A percentile compares a stretch with the other conserved stretches of the same genome.
phyloP scores from a whole-genome alignment of 2,888 invertebrate species.

The Chymomyza procnemis region DNA sequence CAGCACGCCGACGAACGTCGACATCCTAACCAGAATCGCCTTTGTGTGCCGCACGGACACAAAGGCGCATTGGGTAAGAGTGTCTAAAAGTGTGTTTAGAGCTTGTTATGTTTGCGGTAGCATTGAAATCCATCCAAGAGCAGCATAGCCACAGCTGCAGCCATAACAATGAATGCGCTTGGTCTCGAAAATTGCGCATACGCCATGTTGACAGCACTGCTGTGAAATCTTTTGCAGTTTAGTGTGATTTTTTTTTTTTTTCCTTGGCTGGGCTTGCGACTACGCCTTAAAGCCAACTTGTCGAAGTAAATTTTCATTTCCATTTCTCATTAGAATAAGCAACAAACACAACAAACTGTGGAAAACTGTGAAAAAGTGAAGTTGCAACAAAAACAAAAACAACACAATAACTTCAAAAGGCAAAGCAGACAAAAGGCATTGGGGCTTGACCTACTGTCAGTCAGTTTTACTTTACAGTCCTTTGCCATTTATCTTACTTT shows the following conservation, averaged over 20 bases:
- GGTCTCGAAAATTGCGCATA: slow-evolving; percentile 61
- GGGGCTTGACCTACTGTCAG: slow-evolving; percentile 61
- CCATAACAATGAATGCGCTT: not conserved
- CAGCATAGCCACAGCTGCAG: slow-evolving; percentile 50
- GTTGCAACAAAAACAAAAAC: not conserved
- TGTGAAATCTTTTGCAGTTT: not conserved
- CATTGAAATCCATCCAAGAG: slow-evolving; percentile 57
- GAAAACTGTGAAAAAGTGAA: too few relatives aligned
- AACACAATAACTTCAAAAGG: slow-evolving; percentile 13
- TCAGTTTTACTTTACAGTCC: slow-evolving; percentile 28
- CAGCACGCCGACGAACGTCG: not conserved
- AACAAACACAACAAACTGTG: not conserved
- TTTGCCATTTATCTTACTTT: not conserved
- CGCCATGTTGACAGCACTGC: slow-evolving; percentile 35
- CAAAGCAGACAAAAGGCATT: slow-evolving; percentile 26
- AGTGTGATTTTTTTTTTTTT: not conserved
- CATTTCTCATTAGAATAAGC: slow-evolving; percentile 53
- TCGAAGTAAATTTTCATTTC: slow-evolving; percentile 45
- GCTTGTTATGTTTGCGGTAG: slow-evolving; percentile 30
- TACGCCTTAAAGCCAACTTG: slow-evolving; percentile 39
- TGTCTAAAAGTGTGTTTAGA: slow-evolving; percentile 1
- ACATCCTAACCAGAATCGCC: not conserved
- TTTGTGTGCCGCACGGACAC: slow-evolving; percentile 11
- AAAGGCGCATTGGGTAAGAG: slow-evolving; percentile 13
- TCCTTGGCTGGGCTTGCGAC: not conserved